A percentile compares a stretch with the other conserved stretches of the same genome.
Conservation (phyloP, 1,140 invertebrate species). For the Mamestra configurata region DNA sequence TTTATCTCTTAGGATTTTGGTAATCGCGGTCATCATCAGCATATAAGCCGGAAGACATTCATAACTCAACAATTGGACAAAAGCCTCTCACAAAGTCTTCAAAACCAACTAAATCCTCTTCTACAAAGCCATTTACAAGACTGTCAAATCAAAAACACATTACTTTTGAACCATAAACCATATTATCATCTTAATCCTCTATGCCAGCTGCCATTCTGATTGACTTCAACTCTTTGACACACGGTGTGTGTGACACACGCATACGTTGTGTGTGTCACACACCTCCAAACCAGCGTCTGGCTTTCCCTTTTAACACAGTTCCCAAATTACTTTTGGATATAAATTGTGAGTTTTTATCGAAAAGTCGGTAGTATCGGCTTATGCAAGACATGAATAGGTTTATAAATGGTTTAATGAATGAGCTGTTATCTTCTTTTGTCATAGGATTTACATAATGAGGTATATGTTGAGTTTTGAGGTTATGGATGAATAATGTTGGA, state of each 20-base stretch:
- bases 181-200: constrained; percentile 1
- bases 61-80: no score
- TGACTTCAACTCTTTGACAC: not conserved
- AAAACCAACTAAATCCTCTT: not conserved
- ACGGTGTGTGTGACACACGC: no score
- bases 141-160: not conserved
- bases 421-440: constrained; percentile 2
- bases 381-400: constrained; percentile 14
- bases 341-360: constrained; percentile 26
- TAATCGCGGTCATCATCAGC: no score
- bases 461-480: not conserved
- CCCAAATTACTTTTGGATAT: constrained; percentile 22
- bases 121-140: not conserved
- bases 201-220: not conserved
- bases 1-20: no score
- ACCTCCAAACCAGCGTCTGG: constrained; percentile 29
- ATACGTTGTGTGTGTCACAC: no score
- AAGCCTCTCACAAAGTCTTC: not conserved
- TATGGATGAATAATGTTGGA: not conserved
- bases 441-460: constrained; percentile 28
- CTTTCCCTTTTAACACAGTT: constrained; percentile 68
- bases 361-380: not conserved
- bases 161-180: not conserved
- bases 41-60: no score
- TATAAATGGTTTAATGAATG: constrained; percentile 29